phyloP scores from a whole-genome alignment of 2,888 invertebrate genomes.

The Ceramica pisi region DNA sequence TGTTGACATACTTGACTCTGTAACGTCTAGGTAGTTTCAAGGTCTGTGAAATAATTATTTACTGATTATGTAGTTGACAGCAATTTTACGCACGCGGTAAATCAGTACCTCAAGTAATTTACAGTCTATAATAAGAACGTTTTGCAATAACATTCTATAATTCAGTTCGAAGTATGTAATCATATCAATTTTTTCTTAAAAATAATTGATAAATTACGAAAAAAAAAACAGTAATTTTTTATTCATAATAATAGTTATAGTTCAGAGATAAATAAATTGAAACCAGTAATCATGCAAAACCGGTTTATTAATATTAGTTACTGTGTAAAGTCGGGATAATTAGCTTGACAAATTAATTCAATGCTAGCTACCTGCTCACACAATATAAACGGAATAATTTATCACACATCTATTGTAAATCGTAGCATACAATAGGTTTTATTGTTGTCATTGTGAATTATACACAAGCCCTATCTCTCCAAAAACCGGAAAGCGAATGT shows the following conservation, averaged over 20 bases:
- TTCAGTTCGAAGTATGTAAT: too few relatives aligned
- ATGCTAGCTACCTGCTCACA: background rate
- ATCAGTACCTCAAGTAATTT: background rate
- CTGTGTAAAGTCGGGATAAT: background rate
- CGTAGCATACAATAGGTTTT: background rate
- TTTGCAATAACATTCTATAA: background rate
- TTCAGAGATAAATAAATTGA: background rate
- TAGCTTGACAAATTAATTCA: background rate
- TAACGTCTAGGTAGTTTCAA: slow-evolving; percentile 19
- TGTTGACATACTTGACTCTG: slow-evolving; percentile 5
- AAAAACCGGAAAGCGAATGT: slow-evolving; percentile 50
- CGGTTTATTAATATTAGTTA: background rate
- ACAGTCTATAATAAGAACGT: background rate
- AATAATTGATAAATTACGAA: background rate
- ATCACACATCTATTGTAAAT: background rate
- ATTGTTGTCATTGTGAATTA: slow-evolving; percentile 49
- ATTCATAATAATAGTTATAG: background rate
- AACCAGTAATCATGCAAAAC: background rate
- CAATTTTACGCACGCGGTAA: background rate
- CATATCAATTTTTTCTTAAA: too few relatives aligned
- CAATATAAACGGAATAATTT: slow-evolving; percentile 3
- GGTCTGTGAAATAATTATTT: slow-evolving; percentile 30
- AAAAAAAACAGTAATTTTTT: background rate
- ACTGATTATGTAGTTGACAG: slow-evolving; percentile 6
- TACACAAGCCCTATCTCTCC: slow-evolving; percentile 19